Percentiles rank a stretch among this genome's conserved stretches.
These are phyloP conservation scores for Morphnarchus princeps DNA, from an alignment of 2,113 vertebrate species.

Conservation along the genomic window DNA sequence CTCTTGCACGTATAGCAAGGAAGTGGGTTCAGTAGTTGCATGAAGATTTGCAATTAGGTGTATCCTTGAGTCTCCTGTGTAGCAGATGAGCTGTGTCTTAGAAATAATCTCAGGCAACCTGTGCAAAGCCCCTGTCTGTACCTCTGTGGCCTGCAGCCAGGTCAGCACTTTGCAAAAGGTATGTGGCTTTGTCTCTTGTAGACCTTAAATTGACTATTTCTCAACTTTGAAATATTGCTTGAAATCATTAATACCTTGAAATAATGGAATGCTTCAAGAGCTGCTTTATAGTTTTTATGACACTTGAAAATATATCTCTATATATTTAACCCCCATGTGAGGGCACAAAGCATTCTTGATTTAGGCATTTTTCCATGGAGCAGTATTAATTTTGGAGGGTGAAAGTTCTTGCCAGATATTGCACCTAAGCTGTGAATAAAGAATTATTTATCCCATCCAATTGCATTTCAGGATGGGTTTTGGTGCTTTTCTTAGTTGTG, in stretches of 20 bases:
- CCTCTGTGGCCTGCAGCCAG: neutral
- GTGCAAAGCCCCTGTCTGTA: neutral
- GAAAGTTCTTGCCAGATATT: neutral
- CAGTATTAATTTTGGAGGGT: neutral
- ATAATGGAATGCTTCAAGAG: neutral
- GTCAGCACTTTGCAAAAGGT: neutral
- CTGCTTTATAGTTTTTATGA: neutral
- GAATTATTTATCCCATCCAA: neutral
- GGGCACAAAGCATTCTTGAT: neutral
- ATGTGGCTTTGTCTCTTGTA: neutral
- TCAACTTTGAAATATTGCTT: neutral
- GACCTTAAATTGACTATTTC: neutral
- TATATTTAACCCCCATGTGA: neutral
- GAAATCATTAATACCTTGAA: neutral
- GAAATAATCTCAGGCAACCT: neutral
- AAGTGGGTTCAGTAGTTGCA: accelerated
- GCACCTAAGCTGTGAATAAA: neutral
- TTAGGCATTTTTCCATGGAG: neutral
- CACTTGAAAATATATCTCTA: neutral
- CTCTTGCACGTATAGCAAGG: neutral
- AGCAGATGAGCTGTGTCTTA: neutral
- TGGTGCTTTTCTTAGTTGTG: neutral
- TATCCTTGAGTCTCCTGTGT: neutral
- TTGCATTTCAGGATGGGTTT: neutral
- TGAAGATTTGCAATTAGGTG: neutral